Evolutionary conservation across 2,888 invertebrate species (phyloP), one percentile per base, ranked within the genome.

Genomic region (Protodeltote pygarga): DNA sequence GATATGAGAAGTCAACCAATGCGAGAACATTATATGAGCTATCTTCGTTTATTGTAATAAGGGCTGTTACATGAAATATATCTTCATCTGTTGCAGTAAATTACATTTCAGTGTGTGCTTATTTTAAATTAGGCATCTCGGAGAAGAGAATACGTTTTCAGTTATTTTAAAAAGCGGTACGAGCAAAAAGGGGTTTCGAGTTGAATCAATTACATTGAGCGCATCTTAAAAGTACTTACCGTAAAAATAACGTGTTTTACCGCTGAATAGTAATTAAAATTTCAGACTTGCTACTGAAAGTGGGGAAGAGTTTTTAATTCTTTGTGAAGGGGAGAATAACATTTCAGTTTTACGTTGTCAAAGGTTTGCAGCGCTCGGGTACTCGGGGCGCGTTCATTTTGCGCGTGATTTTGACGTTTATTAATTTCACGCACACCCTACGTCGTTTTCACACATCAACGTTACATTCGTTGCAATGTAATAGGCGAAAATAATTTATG

Each of bases 211-310:
- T 59, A 68, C 53, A 63, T 61, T 54, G 50, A 71, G 68, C 57
- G 53, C 50, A 72, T 64, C 59, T 70, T 64, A 47, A 40, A 69
- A 40, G 27, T 21, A 28, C 44, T 49, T 51, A 63, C 61, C 61
- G 59, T 71, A 59, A 75, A 68, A 80, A 77, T 72, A 76, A 77
- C 61, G 66, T 63, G 68, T 72, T 70, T 68, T 60, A 45, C 62
- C 53, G 54, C 57, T 45, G 62, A 71, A 71, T 72, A 57, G 68
- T 77, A 78, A 81, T 79, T 64, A 75, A 80, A 81, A 81, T 77
- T 77, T 66, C 72, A 65, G 61, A 52, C 40, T 44, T 33, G 57
- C 57, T 53, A 69, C 66, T 67, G 69, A 75, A 73, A 67, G 70
- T 57, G 51, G 38, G 55, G 44, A 53, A 37, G 53, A 35, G 65